phyloP scores from a whole-genome alignment of 1,140 invertebrate genomes.

The Microvelia longipes region DNA sequence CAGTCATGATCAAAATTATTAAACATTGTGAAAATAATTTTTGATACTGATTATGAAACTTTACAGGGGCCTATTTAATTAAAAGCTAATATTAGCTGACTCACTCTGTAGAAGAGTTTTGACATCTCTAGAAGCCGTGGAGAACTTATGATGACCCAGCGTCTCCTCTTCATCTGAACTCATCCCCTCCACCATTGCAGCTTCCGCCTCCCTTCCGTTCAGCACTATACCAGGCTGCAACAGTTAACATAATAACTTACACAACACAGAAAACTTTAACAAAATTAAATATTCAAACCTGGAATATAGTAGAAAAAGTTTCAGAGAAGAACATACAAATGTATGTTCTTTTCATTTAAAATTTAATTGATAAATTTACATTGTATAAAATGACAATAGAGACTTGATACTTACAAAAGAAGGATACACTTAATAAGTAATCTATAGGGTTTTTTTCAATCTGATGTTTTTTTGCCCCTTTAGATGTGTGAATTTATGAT shows the following conservation, averaged over 20 bases:
- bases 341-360: neutral
- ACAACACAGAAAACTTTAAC: neutral
- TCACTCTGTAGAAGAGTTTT: slow-evolving; percentile 55
- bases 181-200: slow-evolving; percentile 56
- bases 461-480: too few species aligned
- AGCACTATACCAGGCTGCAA: slow-evolving; percentile 36
- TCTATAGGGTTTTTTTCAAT: too few species aligned
- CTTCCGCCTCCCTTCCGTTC: slow-evolving; percentile 60
- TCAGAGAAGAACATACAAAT: neutral
- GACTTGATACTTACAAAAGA: neutral
- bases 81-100: too few species aligned
- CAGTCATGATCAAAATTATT: too few species aligned
- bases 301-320: slow-evolving; percentile 2
- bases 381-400: neutral
- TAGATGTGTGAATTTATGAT: neutral
- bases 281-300: neutral
- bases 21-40: too few species aligned
- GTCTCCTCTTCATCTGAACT: slow-evolving; percentile 46
- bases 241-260: slow-evolving; percentile 11
- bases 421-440: neutral
- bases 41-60: too few species aligned
- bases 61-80: too few species aligned
- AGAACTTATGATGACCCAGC: slow-evolving; percentile 36
- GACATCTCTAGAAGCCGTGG: slow-evolving; percentile 43
- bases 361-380: neutral